Evolutionary conservation across 2,113 vertebrate genomes (phyloP), one percentile per base, ranked within the genome.

Genomic region (Bagarius yarrelli): DNA sequence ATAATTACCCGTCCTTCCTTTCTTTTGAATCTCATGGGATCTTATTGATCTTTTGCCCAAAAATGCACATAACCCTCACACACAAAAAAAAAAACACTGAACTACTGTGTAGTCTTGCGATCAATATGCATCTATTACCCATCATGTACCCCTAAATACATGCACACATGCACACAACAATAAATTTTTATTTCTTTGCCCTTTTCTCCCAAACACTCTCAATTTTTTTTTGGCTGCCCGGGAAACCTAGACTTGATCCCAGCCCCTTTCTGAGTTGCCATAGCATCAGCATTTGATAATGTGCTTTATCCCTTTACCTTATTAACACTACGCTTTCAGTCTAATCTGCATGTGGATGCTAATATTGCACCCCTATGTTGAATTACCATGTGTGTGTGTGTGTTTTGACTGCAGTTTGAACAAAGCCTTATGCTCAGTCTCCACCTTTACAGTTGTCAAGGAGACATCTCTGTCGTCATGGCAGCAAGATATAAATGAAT

Each of bases 241-340:
- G 73, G 83, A 88, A 87, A 84, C 86, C 71, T 86, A 87, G 87
- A 86, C 86, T 84, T 83, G 83, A 87, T 88, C 71, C 83, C 88
- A 79, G 73, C 87, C 86, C 88, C 89, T 85, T 90, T 90, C 88
- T 80, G 79, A 88, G 90, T 91, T 91, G 89, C 91, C 91, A 89
- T 91, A 91, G 90, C 81, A 88, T 90, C 86, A 71, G 84, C 90
- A 89, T 88, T 89, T 83, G 87, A 71, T 92, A 90, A 87, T 88
- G 87, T 88, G 90, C 88, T 91, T 40, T 88, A 88, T 83, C 85
- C 89, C 88, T 78, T 85, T 83, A 87, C 86, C 86, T 88, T 85
- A 85, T 83, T 77, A 85, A 84, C 40, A 57, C 69, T 34, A 63
- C 19, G 66, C 44, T 16, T 56, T 77, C 55, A 61, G 75, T 55